Base-by-base conservation (phyloP, 2,113 vertebrate genomes). In the Phalacrocorax brasilianus region DNA sequence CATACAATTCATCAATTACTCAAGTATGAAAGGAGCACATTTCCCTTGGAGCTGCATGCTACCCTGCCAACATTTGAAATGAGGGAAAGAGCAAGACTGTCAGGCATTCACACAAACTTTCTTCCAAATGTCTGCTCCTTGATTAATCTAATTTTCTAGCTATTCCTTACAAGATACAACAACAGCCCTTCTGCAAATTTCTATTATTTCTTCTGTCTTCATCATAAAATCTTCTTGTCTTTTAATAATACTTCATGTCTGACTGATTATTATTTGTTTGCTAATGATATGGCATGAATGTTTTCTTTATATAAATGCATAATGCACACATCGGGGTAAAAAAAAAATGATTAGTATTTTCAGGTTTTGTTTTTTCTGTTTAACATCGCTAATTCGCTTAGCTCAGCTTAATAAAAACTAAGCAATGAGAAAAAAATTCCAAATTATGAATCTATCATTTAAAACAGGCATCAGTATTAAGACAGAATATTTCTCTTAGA, bases 1-100 rank as follows among this genome's bases (percentile, higher is more conserved):
- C 99, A 99, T 99, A 99, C 99, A 99, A 99, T 99, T 99, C 99
- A 99, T 99, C 99, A 99, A 99, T 99, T 99, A 99, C 99, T 99
- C 99, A 99, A 99, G 99, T 99, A 99, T 99, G 99, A 99, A 99
- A 99, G 99, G 99, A 99, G 99, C 99, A 99, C 99, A 99, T 99
- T 99, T 99, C 99, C 99, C 99, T 99, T 98, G 99, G 99, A 99
- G 99, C 99, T 99, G 99, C 98, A 99, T 99, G 99, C 99, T 99
- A 99, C 99, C 99, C 99, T 99, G 99, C 99, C 99, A 99, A 99
- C 99, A 99, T 99, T 98, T 99, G 99, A 99, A 99, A 99, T 99
- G 99, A 99, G 99, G 99, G 98, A 99, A 99, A 99, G 99, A 99
- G 99, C 99, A 99, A 99, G 99, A 99, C 99, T 99, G 99, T 99